Base-by-base conservation (phyloP, 2,113 vertebrate genomes). In the Talpa occidentalis region DNA sequence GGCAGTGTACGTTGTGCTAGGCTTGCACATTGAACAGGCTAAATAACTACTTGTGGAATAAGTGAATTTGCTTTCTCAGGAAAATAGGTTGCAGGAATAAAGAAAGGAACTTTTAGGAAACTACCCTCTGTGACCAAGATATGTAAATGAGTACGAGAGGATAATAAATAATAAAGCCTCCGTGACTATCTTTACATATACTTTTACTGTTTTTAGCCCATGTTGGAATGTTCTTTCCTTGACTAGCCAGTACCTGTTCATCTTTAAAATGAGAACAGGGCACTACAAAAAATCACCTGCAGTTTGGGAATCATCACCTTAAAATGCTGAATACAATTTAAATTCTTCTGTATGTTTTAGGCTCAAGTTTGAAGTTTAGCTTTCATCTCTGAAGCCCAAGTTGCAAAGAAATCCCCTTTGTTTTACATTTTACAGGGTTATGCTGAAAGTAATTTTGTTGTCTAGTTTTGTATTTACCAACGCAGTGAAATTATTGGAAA, bases 101-200 rank as follows among this genome's bases (percentile, higher is more conserved):
- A 90, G 64, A 95, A 81, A 73, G 82, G 47, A 79, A 2, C 6
- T 35, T 94, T 92, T 28, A 24, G 14, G 47, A 92, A 93, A 80
- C 32, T 56, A 24, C 73, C 1, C 6, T 84, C 32, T 90, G 74
- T 78, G 47, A 83, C 64, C 1, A 54, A 80, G 17, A 47, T 78
- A 64, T 12, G 32, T 28, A 11, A 40, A 69, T 78, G 56, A 86
- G 44, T 92, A 22, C 24, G 32, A 67, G 32, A 87, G 54, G 70
- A 67, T 95, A 94, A 85, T 74, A 62, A 88, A 54, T 56, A 64
- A 80, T 77, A 88, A 81, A 86, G 19, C 60, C 32, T 70, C 76
- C 72, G 26, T 66, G 72, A 70, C 76, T 85, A 10, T 76, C 49
- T 91, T 44, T 84, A 42, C 42, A 30, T 85, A 62, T 17, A 67